Base-by-base conservation (phyloP, 1,140 invertebrate species). In the Papilio machaon region DNA sequence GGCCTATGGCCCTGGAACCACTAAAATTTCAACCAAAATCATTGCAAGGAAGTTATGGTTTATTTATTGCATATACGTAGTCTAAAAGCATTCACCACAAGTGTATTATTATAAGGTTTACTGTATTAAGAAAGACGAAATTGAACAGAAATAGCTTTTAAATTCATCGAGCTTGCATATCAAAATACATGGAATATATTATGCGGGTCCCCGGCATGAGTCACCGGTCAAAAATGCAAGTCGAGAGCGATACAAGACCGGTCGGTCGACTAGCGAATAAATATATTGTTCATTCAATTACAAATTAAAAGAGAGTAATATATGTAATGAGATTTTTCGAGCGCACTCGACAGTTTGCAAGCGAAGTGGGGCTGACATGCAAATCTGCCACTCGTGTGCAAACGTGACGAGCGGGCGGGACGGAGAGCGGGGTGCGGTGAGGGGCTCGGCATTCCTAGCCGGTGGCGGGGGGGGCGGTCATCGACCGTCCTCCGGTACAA, bases 401-500 rank as follows among this genome's bases (percentile, higher is more conserved):
- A 70, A 91, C 87, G 87, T 89, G 90, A 88, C 88, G 83, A 89
- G 89, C 88, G 88, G 87, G 84, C 83, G 84, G 88, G 85, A 84
- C 82, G 82, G 6, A 17, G 54, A 17, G 76, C 70, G 85, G 73
- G 83, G 78, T 83, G 82, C 3, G 23, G 64, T 30, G 23, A 13
- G 76, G 49, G 84, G 58, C 83, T 76, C 84, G 85, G 90, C 91
- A 92, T 92, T 91, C 91, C 91, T 90, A 87, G 88, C 85, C 77
- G 79, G 82, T 83, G 84, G 85, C 83, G 82, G 86, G 85, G 85
- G 23, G 88, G 87, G 83, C 86, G 91, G 91, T 94, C 90, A 91
- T 92, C 91, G 92, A 93, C 91, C 91, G 91, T 93, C 92, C 92
- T 94, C 92, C 85, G 90, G 87, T 86, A 90, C 90, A 91, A 89